Evolutionary conservation across 2,113 vertebrate species (phyloP).

Genomic region (Polypterus senegalus): DNA sequence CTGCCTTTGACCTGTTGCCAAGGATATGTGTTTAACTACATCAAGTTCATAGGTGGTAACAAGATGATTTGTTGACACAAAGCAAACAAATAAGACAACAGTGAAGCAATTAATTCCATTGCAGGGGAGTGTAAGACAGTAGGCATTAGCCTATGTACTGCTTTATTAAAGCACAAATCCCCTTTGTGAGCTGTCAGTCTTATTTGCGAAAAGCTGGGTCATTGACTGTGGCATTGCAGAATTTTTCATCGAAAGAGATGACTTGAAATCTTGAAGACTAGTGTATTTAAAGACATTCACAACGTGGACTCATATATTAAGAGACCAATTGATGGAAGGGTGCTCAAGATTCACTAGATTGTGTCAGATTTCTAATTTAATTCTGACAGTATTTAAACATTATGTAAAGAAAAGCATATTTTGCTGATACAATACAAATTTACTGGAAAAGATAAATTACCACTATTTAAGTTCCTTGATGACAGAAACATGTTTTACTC

Average conservation of each 20-base stretch:
- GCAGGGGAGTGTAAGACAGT: too few relatives aligned
- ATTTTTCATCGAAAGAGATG: background rate
- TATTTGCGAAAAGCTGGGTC: background rate
- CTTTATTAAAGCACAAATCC: too few relatives aligned
- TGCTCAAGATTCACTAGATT: background rate
- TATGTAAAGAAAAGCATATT: background rate
- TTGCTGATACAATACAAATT: constrained; percentile 1
- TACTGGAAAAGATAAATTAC: constrained; percentile 8
- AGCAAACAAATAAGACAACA: too few relatives aligned
- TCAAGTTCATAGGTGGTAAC: too few relatives aligned
- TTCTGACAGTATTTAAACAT: constrained; percentile 1
- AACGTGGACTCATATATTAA: background rate
- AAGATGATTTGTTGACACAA: too few relatives aligned
- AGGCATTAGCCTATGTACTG: too few relatives aligned
- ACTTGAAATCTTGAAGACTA: background rate
- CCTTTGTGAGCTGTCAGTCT: background rate
- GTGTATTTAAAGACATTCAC: too few relatives aligned
- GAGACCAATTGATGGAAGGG: background rate
- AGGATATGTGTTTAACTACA: too few relatives aligned
- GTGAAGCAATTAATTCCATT: too few relatives aligned
- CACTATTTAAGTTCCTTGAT: constrained; percentile 2
- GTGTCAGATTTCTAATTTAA: background rate
- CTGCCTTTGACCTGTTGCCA: too few relatives aligned
- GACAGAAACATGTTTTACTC: background rate
- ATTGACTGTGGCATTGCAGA: background rate